Conservation (phyloP, 2,113 vertebrate genomes). For the Penelope pileata region DNA sequence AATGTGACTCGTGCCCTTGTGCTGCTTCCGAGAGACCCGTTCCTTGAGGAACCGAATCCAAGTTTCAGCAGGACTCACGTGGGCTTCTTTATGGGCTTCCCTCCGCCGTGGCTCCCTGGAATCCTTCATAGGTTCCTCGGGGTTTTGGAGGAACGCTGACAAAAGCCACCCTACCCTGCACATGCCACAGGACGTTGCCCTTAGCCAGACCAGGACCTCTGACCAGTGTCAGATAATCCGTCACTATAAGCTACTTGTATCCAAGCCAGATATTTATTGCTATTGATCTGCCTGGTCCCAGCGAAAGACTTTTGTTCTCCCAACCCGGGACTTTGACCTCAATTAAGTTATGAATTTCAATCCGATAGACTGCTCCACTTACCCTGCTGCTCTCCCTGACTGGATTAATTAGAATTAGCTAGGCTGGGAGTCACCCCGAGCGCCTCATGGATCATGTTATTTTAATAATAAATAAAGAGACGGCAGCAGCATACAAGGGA, state of each 20-base stretch:
- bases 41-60: constrained; percentile 27
- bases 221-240: constrained; percentile 85
- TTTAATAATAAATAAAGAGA: constrained; percentile 95
- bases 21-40: background rate
- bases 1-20: constrained; percentile 47
- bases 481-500: constrained; percentile 76
- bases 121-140: constrained; percentile 7
- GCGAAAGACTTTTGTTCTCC: constrained; percentile 97
- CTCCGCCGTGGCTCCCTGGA: background rate
- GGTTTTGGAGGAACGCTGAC: constrained; percentile 43
- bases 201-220: constrained; percentile 78
- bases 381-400: constrained; percentile 89
- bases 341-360: constrained; percentile 99
- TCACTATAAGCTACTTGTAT: constrained; percentile 86
- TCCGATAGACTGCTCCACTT: constrained; percentile 97
- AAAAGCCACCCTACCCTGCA: constrained; percentile 49
- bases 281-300: constrained; percentile 97
- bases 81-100: background rate
- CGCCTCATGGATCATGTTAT: constrained; percentile 94
- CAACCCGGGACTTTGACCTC: constrained; percentile 95
- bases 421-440: constrained; percentile 84
- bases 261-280: constrained; percentile 98
- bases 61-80: background rate
- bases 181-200: constrained; percentile 68
- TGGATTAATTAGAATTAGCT: constrained; percentile 99